Evolutionary conservation across 2,797 vertebrate species (phyloP), one percentile per base, ranked within the genome.

Genomic region (Coregonus sp.): DNA sequence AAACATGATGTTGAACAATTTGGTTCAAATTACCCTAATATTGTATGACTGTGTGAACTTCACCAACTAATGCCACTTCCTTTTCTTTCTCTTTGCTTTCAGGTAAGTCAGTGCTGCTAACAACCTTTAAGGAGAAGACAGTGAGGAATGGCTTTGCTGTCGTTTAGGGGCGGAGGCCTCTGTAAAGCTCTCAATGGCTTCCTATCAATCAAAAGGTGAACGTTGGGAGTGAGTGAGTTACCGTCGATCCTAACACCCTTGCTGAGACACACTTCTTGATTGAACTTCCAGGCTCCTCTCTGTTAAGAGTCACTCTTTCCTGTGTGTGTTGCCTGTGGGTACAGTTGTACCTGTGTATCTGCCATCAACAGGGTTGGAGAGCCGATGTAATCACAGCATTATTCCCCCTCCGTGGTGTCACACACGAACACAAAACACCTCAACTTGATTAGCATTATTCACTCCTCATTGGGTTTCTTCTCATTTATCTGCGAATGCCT

Each of bases 31-130:
- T 0, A 2, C 31, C 2, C 31, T 33, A 33, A 33, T 33, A 33
- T 2, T 33, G 9, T 47, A 47, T 12, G 40, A 47, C 9, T 47
- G 9, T 47, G 70, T 11, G 29, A 16, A 1, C 18, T 67, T 40
- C 31, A 14, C 37, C 16, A 16, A 7, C 59, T 71, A 40, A 63
- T 54, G 2, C 20, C 59, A 29, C 59, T 70, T 54, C 20, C 33
- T 16, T 68, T 69, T 16, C 72, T 51, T 25, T 75, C 16, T 72
- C 74, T 75, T 75, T 2, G 74, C 72, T 75, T 77, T 51, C 74
- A 81, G 82, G 82, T 84, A 79, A 84, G 82, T 84, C 76, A 84
- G 75, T 84, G 75, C 61, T 37, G 16, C 51, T 65, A 35, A 52
- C 47, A 51, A 65, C 11, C 40, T 61, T 18, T 12, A 9, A 69